Base-by-base conservation (phyloP, 2,888 invertebrate genomes). In the Malachius bipustulatus region DNA sequence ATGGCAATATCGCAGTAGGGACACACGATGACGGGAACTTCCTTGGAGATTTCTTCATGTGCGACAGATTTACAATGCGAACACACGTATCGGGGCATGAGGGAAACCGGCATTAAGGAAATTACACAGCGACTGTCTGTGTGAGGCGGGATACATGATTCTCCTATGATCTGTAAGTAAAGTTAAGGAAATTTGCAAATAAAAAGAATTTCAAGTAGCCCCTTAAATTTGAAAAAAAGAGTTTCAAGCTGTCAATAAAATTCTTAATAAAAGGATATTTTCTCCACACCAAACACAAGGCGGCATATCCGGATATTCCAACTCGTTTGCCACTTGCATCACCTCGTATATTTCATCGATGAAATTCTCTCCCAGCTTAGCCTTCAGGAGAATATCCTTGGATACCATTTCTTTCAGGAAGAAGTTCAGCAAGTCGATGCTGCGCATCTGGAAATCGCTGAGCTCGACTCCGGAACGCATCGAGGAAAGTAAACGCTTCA, bases 1-100 rank as follows among this genome's bases (percentile, higher is more conserved):
- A 62, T 54, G 9, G 51, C 49, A 34, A 56, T 40, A 44, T 60
- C 60, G 44, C 61, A 62, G 35, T 55, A 58, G 3, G 54, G 54
- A 36, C 61, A 62, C 16, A 47, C 40, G 26, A 58, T 37, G n/a
- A 39, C 32, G 3, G 43, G 35, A 26, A 45, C 39, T 37, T 57
- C 51, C 15, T 50, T 47, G 26, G 40, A 48, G 6, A 55, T 42
- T 41, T 53, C 48, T 26, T 38, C 44, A 39, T 57, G 56, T n/a
- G 50, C 58, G 11, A 55, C 30, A 19, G 47, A 47, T 28, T 48
- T 47, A 42, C 61, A 62, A 31, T 50, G 44, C 2, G 48, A 46
- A 42, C 61, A 62, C 43, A 54, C 59, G 39, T 52, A 59, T 14
- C 51, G 50, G 3, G 59, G 52, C n/a, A 50, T 41, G 4, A 53